These are phyloP conservation scores for Acrocyrtus sp. DNA, from an alignment of 2,888 invertebrate species.

Conservation along the genomic window DNA sequence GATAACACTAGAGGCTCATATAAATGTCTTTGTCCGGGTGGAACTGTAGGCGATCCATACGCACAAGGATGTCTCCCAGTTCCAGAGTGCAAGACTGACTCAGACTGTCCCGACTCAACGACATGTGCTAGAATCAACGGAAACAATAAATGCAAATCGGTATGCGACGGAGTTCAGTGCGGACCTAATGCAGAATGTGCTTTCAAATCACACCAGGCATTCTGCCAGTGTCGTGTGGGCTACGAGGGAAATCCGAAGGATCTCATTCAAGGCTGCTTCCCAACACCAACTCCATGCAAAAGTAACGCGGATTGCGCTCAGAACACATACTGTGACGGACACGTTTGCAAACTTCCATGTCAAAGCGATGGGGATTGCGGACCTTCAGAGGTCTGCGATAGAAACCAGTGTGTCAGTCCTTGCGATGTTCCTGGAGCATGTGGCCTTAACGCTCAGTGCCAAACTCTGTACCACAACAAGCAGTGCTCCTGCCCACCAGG, in stretches of 20 bases:
- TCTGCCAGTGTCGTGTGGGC: constrained; percentile 79
- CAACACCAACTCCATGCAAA: constrained; percentile 78
- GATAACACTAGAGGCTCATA: constrained; percentile 82
- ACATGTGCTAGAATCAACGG: constrained; percentile 79
- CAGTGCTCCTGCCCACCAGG: constrained; percentile 85
- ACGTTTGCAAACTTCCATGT: constrained; percentile 83
- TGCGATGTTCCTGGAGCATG: constrained; percentile 81
- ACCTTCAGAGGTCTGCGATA: constrained; percentile 80
- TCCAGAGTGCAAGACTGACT: constrained; percentile 81
- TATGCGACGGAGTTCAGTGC: constrained; percentile 81
- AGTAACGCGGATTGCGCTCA: constrained; percentile 78
- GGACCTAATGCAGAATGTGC: constrained; percentile 86
- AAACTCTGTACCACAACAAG: constrained; percentile 77
- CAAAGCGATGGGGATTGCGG: constrained; percentile 82
- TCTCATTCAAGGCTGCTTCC: constrained; percentile 77
- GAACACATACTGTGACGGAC: constrained; percentile 84
- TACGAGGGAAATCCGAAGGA: constrained; percentile 82
- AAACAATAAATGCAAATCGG: constrained; percentile 83
- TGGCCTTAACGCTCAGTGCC: constrained; percentile 78
- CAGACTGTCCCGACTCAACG: constrained; percentile 84
- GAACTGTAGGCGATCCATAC: constrained; percentile 86
- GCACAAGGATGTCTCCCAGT: constrained; percentile 83
- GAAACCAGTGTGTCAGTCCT: constrained; percentile 84
- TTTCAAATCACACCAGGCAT: constrained; percentile 78
- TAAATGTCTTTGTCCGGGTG: constrained; percentile 81